Conservation (phyloP, 2,113 vertebrate species). For the Phycodurus eques region DNA sequence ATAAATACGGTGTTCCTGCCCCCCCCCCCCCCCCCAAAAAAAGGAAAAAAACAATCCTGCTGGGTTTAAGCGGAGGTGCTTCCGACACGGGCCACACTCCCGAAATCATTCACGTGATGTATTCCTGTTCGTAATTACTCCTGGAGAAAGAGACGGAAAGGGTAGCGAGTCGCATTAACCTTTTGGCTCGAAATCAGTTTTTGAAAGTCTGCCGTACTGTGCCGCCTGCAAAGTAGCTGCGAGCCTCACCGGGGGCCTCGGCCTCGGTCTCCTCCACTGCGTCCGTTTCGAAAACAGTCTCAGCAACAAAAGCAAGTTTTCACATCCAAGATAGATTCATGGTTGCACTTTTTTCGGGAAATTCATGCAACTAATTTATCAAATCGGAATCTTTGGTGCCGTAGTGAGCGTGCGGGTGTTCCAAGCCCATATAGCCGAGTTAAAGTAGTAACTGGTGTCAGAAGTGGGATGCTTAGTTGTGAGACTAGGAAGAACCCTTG, state of each 20-base stretch:
- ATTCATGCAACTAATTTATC: not conserved
- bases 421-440: not conserved
- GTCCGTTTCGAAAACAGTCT: slow-evolving; percentile 14
- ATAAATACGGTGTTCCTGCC: not conserved
- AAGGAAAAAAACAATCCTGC: not conserved
- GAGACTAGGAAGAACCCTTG: no score
- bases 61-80: not conserved
- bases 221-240: slow-evolving; percentile 26
- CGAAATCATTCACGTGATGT: slow-evolving; percentile 27
- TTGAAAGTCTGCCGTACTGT: slow-evolving; percentile 39
- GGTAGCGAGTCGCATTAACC: slow-evolving; percentile 54
- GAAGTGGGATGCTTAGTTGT: no score
- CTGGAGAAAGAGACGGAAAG: slow-evolving; percentile 16
- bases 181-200: slow-evolving; percentile 42
- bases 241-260: slow-evolving; percentile 24
- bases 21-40: no score
- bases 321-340: not conserved
- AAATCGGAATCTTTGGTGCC: not conserved
- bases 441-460: not conserved
- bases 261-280: slow-evolving; percentile 6
- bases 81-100: not conserved
- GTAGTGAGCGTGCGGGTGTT: not conserved
- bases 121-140: slow-evolving; percentile 45
- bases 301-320: not conserved
- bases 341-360: not conserved